Evolutionary conservation across 2,888 invertebrate species (phyloP), one percentile per base, ranked within the genome.

Genomic region (Lapara coniferarum): DNA sequence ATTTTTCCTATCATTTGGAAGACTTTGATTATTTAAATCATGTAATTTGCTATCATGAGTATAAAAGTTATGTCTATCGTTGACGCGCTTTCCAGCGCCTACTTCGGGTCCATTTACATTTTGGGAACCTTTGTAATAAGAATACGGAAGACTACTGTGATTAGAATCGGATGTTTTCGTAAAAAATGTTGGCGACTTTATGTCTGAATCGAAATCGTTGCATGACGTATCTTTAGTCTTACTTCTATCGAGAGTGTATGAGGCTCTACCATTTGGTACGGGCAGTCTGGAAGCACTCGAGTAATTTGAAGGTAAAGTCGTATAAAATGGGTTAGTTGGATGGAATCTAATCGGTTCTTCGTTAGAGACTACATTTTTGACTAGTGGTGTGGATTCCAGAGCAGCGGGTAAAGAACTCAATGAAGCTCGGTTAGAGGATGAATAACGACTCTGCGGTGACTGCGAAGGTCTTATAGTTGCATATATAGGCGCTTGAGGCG

Each of bases 291-390:
- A 92, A 86, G 89, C 80, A 86, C 85, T 91, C 71, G 89, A 85
- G 78, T 89, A 85, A 82, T 89, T 92, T 69, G 89, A 85, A 70
- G 93, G 92, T 78, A 93, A 83, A 73, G 91, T 93, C 67, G 92
- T 91, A 81, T 92, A 93, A 85, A 93, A 93, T 68, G 93, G 93
- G 80, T 93, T 93, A 46, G 93, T 92, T 68, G 93, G 93, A 77
- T 93, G 93, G 78, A 93, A 89, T 81, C 83, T 87, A 58, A 85
- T 82, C 63, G 88, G 84, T 72, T 90, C 92, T 56, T 90, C 90
- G 44, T 78, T 78, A 58, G 81, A 74, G 37, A 82, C 78, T 69
- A 86, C 80, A 53, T 92, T 87, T 78, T 87, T 90, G 16, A 90
- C 88, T 46, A 89, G 84, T 56, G 88, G 81, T 37, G 88, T 88